Evolutionary conservation across 1,140 invertebrate genomes (phyloP), one percentile per base, ranked within the genome.

Genomic region (Pseudomyrmex concolor): DNA sequence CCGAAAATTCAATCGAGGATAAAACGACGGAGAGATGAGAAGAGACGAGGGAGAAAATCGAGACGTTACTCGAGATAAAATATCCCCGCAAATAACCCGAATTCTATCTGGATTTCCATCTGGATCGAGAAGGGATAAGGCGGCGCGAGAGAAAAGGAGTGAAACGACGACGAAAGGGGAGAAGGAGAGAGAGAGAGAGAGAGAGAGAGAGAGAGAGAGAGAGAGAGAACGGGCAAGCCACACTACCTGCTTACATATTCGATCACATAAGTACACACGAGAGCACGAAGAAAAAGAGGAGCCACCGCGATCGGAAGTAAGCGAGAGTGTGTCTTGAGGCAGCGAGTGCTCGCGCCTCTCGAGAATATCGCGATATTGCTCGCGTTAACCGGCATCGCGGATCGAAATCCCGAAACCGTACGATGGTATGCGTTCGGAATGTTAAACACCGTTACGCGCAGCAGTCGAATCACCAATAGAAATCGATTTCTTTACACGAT

Each of bases 81-180:
- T 91, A 89, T 86, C 71, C 83, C 78, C 12, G 86, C 87, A 85
- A 91, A 88, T 84, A 90, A 85, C 84, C 70, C 43, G 71, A 86
- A 89, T 91, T 89, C 84, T 81, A 89, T 86, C 82, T 83, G 84
- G 85, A 86, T 88, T 90, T 89, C 77, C 77, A 89, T 90, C 78
- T 66, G 51, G 55, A 76, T 84, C 76, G 62, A 77, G 13, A n/a
- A 81, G 25, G 12, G 34, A 55, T 51, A 19, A 45, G 17, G 25
- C 71, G 70, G 34, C 34, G 34, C 34, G 34, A 34, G 34, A 34
- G 34, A 34, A 34, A 34, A 34, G 34, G 0, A 34, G 34, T 5
- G 5, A 34, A 34, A 34, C 34, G 34, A 34, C 34, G 34, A 34
- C 17, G n/a, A 51, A 55, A 25, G 76, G 19, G 19, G 4, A 34